phyloP scores from a whole-genome alignment of 2,797 vertebrate genomes.

The Brachyrhaphis roseni region DNA sequence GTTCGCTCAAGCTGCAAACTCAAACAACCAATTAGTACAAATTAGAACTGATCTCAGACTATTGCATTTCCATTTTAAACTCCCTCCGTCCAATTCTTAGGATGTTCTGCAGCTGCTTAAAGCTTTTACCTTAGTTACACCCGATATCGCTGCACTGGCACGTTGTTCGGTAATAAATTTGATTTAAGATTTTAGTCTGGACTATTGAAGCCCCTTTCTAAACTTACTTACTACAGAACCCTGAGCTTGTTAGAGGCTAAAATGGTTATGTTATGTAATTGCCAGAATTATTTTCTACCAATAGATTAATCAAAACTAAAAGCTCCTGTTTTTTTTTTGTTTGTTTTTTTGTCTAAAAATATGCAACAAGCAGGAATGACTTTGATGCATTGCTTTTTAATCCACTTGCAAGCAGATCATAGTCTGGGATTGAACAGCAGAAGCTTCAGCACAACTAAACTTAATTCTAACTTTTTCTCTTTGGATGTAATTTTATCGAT shows the following conservation, averaged over 20 bases:
- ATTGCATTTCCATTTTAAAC: background rate
- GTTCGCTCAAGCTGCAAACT: conserved; percentile 18
- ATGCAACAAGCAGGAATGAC: background rate
- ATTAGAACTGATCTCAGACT: background rate
- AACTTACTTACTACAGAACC: background rate
- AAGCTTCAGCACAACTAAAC: background rate
- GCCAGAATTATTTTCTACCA: background rate
- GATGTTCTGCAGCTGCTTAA: background rate
- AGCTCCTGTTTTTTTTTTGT: background rate
- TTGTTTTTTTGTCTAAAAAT: background rate
- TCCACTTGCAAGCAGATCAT: background rate
- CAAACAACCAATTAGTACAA: conserved; percentile 5
- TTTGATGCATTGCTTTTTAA: background rate
- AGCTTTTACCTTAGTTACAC: background rate
- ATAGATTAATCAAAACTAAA: background rate
- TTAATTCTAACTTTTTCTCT: background rate
- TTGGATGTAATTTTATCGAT: background rate
- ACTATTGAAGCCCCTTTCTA: background rate
- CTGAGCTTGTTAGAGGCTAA: background rate
- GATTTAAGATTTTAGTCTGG: background rate
- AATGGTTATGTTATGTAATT: background rate
- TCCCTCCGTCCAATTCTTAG: background rate
- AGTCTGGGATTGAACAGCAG: background rate
- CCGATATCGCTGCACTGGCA: background rate
- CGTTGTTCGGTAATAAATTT: background rate